Evolutionary conservation across 2,797 vertebrate species (phyloP), one percentile per base, ranked within the genome.

Genomic region (Rallus crepitans): DNA sequence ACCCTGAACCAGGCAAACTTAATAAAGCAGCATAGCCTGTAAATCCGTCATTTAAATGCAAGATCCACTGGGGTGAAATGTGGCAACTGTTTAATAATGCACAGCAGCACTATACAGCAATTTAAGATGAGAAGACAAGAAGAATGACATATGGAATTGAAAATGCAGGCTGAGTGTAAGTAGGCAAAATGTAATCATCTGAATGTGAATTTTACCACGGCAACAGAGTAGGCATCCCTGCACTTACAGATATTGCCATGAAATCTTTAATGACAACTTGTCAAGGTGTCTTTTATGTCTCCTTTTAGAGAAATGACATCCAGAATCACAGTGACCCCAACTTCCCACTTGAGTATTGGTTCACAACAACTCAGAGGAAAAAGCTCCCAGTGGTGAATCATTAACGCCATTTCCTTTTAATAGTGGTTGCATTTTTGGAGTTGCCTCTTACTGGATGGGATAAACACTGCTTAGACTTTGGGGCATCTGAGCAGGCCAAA

Each of bases 51-150:
- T 84, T 93, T 86, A 82, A 84, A 94, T 82, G 70, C 70, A 82
- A 84, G 70, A 72, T 90, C 40, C n/a, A 53, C 30, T 24, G 60
- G 35, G 70, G 72, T 95, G 94, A 96, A 83, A 84, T 63, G 86
- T 95, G 90, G 86, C 73, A 90, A 96, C 88, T 89, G 59, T 90
- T 96, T 96, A 93, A 91, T 94, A 95, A 96, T 96, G 92, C 94
- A 96, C 77, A 93, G 88, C 70, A 92, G 65, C 50, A 55, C 72
- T 25, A 6, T 31, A 52, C 50, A 86, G 82, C 80, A 90, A 82
- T 90, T 95, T 72, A 63, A 86, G 82, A 87, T 37, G 76, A 71
- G 91, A 89, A 95, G 91, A 91, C 82, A 94, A 82, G 90, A 84
- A 84, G 80, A 89, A 76, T 94, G 94, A 96, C 93, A 90, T 65